Base-by-base conservation (phyloP, 1,140 invertebrate species). In the Drosophila virilis region DNA sequence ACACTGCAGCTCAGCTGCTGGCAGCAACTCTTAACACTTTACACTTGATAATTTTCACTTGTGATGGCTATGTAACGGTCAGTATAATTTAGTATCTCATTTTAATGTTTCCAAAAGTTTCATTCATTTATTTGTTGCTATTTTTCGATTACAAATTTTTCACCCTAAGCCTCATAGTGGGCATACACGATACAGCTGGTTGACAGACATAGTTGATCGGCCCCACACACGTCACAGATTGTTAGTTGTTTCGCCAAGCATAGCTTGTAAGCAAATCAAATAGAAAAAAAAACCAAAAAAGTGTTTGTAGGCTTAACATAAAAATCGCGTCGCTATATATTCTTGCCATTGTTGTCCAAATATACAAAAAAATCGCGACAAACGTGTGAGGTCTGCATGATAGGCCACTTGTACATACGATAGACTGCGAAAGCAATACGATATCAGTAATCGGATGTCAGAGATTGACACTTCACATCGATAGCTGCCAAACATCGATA, bases 121-220 rank as follows among this genome's bases (percentile, higher is more conserved):
- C 59, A 69, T 86, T 86, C 80, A 81, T 86, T 75, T 78, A 84
- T 85, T 79, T 84, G 82, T 81, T 78, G 72, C 71, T 74, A 69
- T 69, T 42, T 74, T 61, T 69, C 71, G 66, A 74, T 74, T 69
- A 60, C 57, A 74, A 74, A 74, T 57, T 74, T 74, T 74, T 74
- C 71, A 74, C 71, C 71, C 71, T n/a, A 37, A 68, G 45, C 32
- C 45, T 43, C 45, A 33, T 17, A 33, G 40, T 1, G 64, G 46
- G 37, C 69, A 52, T 10, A 58, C 46, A 72, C 69, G 38, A 33
- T 15, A 59, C 46, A 17, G 51, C 55, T 17, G 45, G 7, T 28
- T n/a, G 32, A 22, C 45, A 50, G 8, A 32, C 17, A 32, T 3
- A 28, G 3, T 45, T 12, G 1, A 33, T 28, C 15, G 17, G n/a